Percentiles rank a stretch among this genome's conserved stretches.
Evolutionary conservation across 1,140 invertebrate genomes (phyloP).

Genomic region (Dufourea novaeangliae): DNA sequence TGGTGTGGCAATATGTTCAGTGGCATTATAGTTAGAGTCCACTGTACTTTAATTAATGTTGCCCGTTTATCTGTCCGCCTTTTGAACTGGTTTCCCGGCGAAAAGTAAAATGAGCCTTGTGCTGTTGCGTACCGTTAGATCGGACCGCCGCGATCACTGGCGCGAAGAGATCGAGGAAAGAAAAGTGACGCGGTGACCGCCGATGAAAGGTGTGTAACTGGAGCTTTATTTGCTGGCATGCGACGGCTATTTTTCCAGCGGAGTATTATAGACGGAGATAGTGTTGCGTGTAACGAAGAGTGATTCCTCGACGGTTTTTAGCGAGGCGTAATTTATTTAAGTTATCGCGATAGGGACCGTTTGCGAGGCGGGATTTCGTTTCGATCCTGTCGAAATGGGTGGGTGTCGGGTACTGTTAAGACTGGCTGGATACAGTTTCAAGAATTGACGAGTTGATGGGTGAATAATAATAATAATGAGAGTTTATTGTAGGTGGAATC

Average conservation of each 20-base stretch:
- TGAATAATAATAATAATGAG: constrained; percentile 1
- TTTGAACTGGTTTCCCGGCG: neutral
- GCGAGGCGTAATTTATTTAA: neutral
- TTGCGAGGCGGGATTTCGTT: neutral
- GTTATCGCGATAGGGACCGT: constrained; percentile 2
- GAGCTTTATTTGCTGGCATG: neutral
- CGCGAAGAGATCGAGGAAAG: neutral
- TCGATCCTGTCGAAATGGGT: neutral
- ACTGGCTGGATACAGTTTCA: neutral
- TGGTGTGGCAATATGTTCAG: no score
- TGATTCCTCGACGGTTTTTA: neutral
- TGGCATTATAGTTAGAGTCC: no score
- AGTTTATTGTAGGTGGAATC: neutral
- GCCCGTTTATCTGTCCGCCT: neutral
- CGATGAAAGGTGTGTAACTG: constrained; percentile 31
- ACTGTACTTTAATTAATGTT: constrained; percentile 26
- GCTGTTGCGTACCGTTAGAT: neutral
- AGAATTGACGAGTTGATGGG: neutral
- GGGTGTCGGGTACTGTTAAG: neutral
- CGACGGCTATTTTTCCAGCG: no score
- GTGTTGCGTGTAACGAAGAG: constrained; percentile 1
- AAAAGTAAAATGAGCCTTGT: neutral
- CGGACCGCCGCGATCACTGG: neutral
- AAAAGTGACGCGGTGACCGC: neutral
- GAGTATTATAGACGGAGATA: neutral